phyloP scores from a whole-genome alignment of 1,140 invertebrate genomes.

The Caenorhabditis briggsae region DNA sequence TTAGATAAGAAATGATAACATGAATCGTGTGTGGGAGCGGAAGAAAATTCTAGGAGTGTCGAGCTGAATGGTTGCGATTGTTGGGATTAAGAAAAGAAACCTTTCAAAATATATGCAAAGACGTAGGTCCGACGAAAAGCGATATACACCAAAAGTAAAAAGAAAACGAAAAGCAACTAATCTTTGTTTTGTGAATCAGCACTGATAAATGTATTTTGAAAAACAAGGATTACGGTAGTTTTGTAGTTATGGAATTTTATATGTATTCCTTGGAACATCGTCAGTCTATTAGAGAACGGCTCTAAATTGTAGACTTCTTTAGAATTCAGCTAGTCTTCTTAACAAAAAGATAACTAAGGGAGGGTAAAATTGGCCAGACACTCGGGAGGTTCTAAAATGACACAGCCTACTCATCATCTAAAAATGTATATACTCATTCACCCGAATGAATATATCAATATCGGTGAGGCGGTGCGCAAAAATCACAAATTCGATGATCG shows the following conservation, averaged over 20 bases:
- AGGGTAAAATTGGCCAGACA: neutral
- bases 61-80: neutral
- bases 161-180: neutral
- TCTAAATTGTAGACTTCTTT: no score
- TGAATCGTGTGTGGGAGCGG: neutral
- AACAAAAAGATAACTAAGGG: no score
- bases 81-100: neutral
- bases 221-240: no score
- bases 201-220: no score
- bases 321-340: no score
- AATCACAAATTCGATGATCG: slow-evolving; percentile 53
- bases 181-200: no score
- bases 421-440: slow-evolving; percentile 39
- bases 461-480: slow-evolving; percentile 46
- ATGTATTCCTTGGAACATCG: no score
- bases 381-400: neutral
- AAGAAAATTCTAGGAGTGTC: neutral
- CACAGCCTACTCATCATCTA: neutral
- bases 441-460: slow-evolving; percentile 27
- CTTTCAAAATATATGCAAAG: neutral
- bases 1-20: slow-evolving; percentile 49
- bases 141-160: neutral
- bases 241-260: no score
- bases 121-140: neutral
- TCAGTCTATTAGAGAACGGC: no score